phyloP scores from a whole-genome alignment of 2,113 vertebrate genomes.

The Pollimyrus isidori region DNA sequence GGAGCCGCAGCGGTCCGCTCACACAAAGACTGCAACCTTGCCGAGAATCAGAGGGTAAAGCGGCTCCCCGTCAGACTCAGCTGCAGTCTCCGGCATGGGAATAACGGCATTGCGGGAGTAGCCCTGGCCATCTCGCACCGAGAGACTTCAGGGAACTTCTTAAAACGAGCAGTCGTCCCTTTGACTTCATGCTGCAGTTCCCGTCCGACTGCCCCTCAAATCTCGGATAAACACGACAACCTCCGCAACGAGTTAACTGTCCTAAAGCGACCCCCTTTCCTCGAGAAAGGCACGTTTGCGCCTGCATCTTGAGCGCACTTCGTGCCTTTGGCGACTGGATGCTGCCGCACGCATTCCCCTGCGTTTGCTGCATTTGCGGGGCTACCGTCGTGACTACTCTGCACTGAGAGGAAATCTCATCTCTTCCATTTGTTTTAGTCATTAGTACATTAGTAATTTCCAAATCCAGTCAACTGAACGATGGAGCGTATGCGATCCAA shows the following conservation, averaged over 20 bases:
- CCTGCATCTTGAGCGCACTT: neutral
- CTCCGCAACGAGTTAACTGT: constrained; percentile 23
- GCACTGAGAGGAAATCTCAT: constrained; percentile 37
- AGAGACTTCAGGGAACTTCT: constrained; percentile 27
- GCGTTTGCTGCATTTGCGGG: constrained; percentile 52
- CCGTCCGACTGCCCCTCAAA: neutral
- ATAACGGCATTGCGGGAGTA: constrained; percentile 51
- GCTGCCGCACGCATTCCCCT: constrained; percentile 46
- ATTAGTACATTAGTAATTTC: constrained; percentile 24
- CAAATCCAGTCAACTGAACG: neutral
- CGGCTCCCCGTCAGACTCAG: constrained; percentile 42
- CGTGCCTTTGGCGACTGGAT: constrained; percentile 31
- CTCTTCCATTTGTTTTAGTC: neutral
- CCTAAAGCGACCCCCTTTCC: constrained; percentile 17
- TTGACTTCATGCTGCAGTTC: constrained; percentile 11
- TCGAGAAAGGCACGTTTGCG: neutral
- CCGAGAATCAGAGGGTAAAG: constrained; percentile 33
- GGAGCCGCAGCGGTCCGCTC: constrained; percentile 20
- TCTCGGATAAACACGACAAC: constrained; percentile 11
- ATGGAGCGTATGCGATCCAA: constrained; percentile 55
- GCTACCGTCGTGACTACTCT: constrained; percentile 52
- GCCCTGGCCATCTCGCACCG: constrained; percentile 14
- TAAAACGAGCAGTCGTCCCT: neutral
- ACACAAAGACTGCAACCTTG: constrained; percentile 45
- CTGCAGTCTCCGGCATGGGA: constrained; percentile 42